Evolutionary conservation across 2,113 vertebrate species (phyloP), one percentile per base, ranked within the genome.

Genomic region (Mormyrus lacerda): DNA sequence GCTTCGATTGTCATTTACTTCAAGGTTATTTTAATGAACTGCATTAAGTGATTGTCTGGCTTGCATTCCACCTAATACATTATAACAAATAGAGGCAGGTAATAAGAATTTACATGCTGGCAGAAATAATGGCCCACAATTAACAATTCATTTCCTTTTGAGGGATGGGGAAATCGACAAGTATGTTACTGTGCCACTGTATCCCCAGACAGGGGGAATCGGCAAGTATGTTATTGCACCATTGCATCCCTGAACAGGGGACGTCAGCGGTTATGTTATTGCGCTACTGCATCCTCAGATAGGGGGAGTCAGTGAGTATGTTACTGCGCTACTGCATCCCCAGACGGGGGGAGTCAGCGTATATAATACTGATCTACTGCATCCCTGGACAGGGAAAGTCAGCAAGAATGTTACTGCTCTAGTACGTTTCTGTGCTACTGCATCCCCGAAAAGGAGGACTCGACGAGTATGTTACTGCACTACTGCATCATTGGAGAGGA

Each of bases 21-120:
- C n/a, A 87, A 53, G 48, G 47, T 53, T 87, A 51, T 87, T 87
- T 87, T 53, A 87, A 53, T 53, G 85, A 53, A 53, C 13, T 53
- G 85, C 85, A 87, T 53, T 87, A 35, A 87, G 48, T 53, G 50
- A 35, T 53, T 35, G 50, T 87, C 27, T 35, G 48, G 44, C 83
- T 48, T 50, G 44, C 24, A 48, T 85, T 85, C 48, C 48, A 86
- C 27, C 85, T 51, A 51, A 47, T 87, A 27, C 85, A 87, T 53
- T 53, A 87, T 87, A 87, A 87, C 48, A 87, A 87, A 35, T 27
- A 53, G 1, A 55, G 15, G 50, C 50, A 55, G 48, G 27, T 39
- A 55, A 87, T 55, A 86, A 79, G 73, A 79, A 51, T 51, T 87
- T 55, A 53, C 48, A 48, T 85, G 24, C 47, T 85, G n/a, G 82